A percentile compares a stretch with the other conserved stretches of the same genome.
Evolutionary conservation across 35 echinoderm and acorn worm genomes (phyloP).

Genomic region (Heliocidaris tuberculata): DNA sequence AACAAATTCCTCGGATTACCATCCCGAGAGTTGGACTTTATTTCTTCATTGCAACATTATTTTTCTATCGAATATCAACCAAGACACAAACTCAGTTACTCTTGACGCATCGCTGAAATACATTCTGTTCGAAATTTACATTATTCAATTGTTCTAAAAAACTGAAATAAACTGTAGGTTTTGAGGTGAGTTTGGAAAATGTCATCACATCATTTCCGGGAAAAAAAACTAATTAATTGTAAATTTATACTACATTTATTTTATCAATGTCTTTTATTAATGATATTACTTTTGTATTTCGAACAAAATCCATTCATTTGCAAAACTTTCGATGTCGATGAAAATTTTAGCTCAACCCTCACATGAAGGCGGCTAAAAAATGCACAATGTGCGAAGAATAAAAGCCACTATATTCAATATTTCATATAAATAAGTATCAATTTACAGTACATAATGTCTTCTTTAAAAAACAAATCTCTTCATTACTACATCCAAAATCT

Average conservation of each 20-base stretch:
- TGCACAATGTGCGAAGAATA: constrained; percentile 48
- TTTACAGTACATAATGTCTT: constrained; percentile 43
- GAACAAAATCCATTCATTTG: neutral
- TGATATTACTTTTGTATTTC: neutral
- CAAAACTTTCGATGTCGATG: neutral
- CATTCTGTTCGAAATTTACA: constrained; percentile 23
- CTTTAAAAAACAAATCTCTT: constrained; percentile 26
- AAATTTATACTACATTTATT: neutral
- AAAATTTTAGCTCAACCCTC: neutral
- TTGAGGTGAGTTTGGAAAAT: neutral
- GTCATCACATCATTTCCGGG: neutral
- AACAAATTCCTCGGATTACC: neutral
- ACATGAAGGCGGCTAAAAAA: neutral
- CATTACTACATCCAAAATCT: neutral
- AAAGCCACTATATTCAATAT: constrained; percentile 45
- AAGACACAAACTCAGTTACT: constrained; percentile 29
- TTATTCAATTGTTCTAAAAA: neutral
- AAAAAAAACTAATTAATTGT: neutral
- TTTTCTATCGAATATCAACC: constrained; percentile 8
- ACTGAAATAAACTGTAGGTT: neutral
- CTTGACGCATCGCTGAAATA: neutral
- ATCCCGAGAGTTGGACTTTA: constrained; percentile 46
- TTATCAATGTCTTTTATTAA: neutral
- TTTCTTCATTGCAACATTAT: constrained; percentile 49
- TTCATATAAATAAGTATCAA: constrained; percentile 54